phyloP scores from a whole-genome alignment of 2,113 vertebrate species.

The Nerophis lumbriciformis region DNA sequence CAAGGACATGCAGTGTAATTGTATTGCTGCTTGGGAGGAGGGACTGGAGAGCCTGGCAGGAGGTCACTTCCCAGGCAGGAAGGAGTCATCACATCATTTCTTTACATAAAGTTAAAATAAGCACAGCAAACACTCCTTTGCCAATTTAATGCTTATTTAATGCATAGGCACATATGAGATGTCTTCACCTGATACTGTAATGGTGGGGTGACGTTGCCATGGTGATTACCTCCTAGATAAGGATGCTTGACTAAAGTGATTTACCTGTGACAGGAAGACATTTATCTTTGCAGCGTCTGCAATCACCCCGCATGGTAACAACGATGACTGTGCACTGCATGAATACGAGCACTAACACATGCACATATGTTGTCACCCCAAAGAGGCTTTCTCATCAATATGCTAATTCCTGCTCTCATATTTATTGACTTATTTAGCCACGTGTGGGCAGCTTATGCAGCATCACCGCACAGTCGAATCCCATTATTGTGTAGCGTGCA shows the following conservation, averaged over 20 bases:
- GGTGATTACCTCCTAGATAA: slow-evolving; percentile 42
- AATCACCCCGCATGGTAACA: slow-evolving; percentile 4
- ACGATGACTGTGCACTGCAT: neutral
- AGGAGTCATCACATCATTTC: no score
- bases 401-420: slow-evolving; percentile 40
- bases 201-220: slow-evolving; percentile 11
- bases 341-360: neutral
- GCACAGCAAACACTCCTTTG: slow-evolving; percentile 1
- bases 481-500: slow-evolving; percentile 11
- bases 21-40: no score
- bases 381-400: slow-evolving; percentile 41
- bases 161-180: slow-evolving; percentile 13
- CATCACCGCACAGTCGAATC: slow-evolving; percentile 8
- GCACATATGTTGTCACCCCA: neutral
- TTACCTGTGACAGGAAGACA: slow-evolving; percentile 37
- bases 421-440: slow-evolving; percentile 20
- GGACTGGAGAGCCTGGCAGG: no score
- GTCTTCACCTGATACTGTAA: slow-evolving; percentile 29
- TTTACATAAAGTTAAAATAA: neutral
- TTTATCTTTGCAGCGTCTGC: slow-evolving; percentile 1
- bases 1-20: no score
- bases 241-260: slow-evolving; percentile 44
- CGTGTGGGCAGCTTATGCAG: slow-evolving; percentile 9
- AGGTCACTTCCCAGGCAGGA: no score
- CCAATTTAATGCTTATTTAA: slow-evolving; percentile 22